Evolutionary conservation across 2,888 invertebrate genomes (phyloP), one percentile per base, ranked within the genome.

Genomic region (Rhagonycha lutea): DNA sequence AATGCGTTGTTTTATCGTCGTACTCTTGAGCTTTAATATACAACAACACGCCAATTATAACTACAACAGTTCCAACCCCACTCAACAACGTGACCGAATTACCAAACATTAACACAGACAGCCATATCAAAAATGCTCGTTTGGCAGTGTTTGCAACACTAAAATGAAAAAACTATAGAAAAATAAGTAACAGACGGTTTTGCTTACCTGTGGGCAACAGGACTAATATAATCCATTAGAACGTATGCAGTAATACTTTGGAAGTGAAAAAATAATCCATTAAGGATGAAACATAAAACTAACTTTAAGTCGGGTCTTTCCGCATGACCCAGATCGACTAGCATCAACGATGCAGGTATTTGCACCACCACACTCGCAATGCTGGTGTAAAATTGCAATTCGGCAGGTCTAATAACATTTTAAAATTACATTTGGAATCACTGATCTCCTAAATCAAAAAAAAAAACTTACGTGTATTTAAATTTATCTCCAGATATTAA

Each of bases 71-170:
- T 32, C 95, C 95, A 69, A 94, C 86, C 23, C 92, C 94, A 84
- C 94, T 94, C 78, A 94, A 88, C 71, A 92, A 88, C 67, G 94
- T 94, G 79, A 95, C 92, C 68, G 92, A 90, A 86, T 95, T 95
- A 78, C 93, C 92, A 86, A 95, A 94, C 85, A 94, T 88, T 79
- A 94, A 85, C 75, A 94, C 91, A 32, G 94, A 94, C 76, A 94
- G 86, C 94, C 94, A 94, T 82, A 95, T 95, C 60, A 95, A 88
- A 83, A 94, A 92, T 65, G 95, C 95, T 83, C 95, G 88, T 87
- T 95, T 95, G 63, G 92, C 93, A 78, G 94, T 94, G 87, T 95
- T 95, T 26, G 93, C 94, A 80, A 95, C 95, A 88, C 94, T 94
- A 88, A 80, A 89, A 86, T 71, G 80, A 78, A 65, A 75, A 10